phyloP scores from a whole-genome alignment of 2,113 vertebrate species.

The Prionailurus bengalensis region DNA sequence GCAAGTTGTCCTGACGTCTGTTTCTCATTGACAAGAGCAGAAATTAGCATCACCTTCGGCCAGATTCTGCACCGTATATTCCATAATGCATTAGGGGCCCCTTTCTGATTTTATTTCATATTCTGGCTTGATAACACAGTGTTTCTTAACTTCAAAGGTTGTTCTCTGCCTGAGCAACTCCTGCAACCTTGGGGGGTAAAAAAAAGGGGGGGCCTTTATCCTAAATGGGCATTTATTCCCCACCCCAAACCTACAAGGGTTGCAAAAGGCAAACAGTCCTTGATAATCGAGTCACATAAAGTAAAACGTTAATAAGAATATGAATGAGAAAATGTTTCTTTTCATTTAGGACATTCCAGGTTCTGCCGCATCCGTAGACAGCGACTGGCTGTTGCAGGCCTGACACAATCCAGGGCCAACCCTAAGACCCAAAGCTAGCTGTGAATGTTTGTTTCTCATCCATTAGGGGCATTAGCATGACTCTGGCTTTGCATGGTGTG shows the following conservation, averaged over 20 bases:
- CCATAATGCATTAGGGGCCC: slow-evolving; percentile 52
- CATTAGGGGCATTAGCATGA: not conserved
- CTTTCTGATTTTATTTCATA: slow-evolving; percentile 11
- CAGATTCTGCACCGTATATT: not conserved
- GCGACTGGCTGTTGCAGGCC: not conserved
- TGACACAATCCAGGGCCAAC: not conserved
- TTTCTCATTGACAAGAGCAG: slow-evolving; percentile 68
- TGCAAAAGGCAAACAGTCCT: not conserved
- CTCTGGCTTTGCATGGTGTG: not conserved
- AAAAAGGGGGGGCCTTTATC: not conserved
- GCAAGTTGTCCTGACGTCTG: not conserved
- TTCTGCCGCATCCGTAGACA: not conserved
- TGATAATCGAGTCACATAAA: not conserved
- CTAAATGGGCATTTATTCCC: not conserved
- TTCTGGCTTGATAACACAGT: slow-evolving; percentile 15
- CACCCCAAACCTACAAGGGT: not conserved
- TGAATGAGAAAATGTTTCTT: not conserved
- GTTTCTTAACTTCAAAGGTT: slow-evolving; percentile 55
- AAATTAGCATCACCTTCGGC: slow-evolving; percentile 62
- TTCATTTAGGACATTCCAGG: not conserved
- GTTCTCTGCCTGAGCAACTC: slow-evolving; percentile 24
- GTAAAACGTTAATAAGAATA: not conserved
- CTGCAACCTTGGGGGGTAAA: not conserved
- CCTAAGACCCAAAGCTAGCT: not conserved
- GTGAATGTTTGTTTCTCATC: not conserved